Evolutionary conservation across 2,888 invertebrate species (phyloP).

Genomic region (Chaitophorus viminalis): DNA sequence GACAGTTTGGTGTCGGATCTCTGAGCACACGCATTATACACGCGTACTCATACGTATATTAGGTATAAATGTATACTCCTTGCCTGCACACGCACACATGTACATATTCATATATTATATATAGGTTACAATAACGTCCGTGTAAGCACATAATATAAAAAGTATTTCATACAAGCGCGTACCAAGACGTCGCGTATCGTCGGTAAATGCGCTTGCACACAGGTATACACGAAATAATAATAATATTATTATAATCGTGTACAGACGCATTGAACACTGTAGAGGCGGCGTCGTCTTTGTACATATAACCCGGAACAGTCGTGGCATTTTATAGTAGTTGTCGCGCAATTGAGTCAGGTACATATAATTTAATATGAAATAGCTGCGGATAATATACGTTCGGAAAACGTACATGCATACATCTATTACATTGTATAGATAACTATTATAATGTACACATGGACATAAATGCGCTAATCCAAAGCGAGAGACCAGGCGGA

Average conservation of each 20-base stretch:
- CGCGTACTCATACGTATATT: neutral
- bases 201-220: neutral
- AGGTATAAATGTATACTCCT: neutral
- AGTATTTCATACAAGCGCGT: too few relatives aligned
- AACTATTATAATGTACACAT: neutral
- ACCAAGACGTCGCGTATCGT: too few relatives aligned
- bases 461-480: neutral
- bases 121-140: neutral
- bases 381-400: too few relatives aligned
- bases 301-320: neutral
- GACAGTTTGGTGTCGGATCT: slow-evolving; percentile 32
- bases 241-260: neutral
- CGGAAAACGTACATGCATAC: too few relatives aligned
- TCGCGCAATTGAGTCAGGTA: too few relatives aligned
- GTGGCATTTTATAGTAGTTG: neutral
- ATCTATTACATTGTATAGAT: too few relatives aligned
- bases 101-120: neutral
- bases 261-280: neutral
- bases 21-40: neutral
- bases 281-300: slow-evolving; percentile 17
- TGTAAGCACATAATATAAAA: too few relatives aligned
- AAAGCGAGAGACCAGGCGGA: slow-evolving; percentile 1
- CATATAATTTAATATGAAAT: too few relatives aligned
- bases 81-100: neutral
- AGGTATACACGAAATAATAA: neutral